These are phyloP conservation scores for Thinocorus orbignyianus DNA, from an alignment of 2,113 vertebrate species.

Conservation along the genomic window DNA sequence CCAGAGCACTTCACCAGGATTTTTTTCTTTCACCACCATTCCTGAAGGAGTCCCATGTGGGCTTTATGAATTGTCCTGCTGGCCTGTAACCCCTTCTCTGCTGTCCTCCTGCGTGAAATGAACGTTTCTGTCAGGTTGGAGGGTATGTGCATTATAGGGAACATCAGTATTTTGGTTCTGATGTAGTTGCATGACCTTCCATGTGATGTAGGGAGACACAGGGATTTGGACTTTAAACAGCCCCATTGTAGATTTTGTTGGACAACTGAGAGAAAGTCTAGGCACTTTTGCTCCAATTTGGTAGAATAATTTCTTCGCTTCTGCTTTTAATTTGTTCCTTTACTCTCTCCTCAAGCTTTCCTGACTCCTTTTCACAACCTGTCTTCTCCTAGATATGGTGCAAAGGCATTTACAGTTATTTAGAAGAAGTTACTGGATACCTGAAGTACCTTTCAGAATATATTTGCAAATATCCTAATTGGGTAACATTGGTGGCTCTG, in stretches of 20 bases:
- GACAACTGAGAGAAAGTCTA: not conserved
- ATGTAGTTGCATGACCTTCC: not conserved
- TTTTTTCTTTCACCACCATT: not conserved
- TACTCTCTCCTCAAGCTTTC: not conserved
- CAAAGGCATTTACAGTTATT: not conserved
- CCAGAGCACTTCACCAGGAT: not conserved
- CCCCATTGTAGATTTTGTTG: not conserved
- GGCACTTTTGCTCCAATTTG: not conserved
- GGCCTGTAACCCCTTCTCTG: not conserved
- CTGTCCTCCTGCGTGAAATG: not conserved
- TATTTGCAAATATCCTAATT: not conserved
- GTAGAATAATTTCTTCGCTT: not conserved
- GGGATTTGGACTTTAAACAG: not conserved
- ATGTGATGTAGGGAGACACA: not conserved
- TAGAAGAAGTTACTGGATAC: not conserved
- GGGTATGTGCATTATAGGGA: accelerated
- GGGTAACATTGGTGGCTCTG: not conserved
- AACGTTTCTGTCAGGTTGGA: not conserved
- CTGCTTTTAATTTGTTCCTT: not conserved
- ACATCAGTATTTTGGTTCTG: not conserved
- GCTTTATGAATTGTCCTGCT: not conserved
- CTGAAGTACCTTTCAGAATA: not conserved
- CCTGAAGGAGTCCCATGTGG: not conserved
- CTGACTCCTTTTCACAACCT: not conserved
- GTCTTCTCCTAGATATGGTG: not conserved